These are phyloP conservation scores for Megalurothrips usitatus DNA, from an alignment of 2,888 invertebrate species.

Conservation along the genomic window DNA sequence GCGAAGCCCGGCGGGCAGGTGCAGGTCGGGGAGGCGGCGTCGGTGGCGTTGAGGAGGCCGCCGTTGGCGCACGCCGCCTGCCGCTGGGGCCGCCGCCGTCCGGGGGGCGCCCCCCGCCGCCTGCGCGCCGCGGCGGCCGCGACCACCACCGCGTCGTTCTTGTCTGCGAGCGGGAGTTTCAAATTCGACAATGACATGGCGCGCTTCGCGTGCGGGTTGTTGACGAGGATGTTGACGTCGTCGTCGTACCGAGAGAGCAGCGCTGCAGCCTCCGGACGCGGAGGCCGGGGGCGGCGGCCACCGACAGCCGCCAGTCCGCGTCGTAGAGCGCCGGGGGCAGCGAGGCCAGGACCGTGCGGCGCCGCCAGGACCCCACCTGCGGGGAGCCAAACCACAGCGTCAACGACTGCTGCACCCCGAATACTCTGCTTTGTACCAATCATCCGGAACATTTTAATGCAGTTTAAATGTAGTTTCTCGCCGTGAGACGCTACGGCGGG, in stretches of 20 bases:
- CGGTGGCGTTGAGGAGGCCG: neutral
- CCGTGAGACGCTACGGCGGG: too few relatives aligned
- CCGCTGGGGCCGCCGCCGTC: too few relatives aligned
- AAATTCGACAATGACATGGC: too few relatives aligned
- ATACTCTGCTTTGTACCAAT: too few relatives aligned
- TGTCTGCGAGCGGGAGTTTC: neutral
- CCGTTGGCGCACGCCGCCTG: neutral
- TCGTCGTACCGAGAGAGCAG: neutral
- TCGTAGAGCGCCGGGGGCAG: neutral
- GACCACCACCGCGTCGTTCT: neutral
- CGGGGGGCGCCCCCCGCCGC: too few relatives aligned
- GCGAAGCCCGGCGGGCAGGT: neutral
- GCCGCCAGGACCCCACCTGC: constrained; percentile 1
- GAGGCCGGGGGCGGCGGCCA: neutral
- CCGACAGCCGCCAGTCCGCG: neutral
- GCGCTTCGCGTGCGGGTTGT: neutral
- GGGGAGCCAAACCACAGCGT: neutral
- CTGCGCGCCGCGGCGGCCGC: neutral
- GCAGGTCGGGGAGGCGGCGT: neutral
- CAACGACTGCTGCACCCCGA: too few relatives aligned
- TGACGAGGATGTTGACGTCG: neutral
- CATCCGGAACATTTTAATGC: too few relatives aligned
- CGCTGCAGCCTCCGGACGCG: neutral
- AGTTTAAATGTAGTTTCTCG: too few relatives aligned
- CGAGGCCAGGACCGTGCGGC: neutral